Conservation (phyloP, 53 echinoderm and acorn worm species). For the Actinopyga echinites region DNA sequence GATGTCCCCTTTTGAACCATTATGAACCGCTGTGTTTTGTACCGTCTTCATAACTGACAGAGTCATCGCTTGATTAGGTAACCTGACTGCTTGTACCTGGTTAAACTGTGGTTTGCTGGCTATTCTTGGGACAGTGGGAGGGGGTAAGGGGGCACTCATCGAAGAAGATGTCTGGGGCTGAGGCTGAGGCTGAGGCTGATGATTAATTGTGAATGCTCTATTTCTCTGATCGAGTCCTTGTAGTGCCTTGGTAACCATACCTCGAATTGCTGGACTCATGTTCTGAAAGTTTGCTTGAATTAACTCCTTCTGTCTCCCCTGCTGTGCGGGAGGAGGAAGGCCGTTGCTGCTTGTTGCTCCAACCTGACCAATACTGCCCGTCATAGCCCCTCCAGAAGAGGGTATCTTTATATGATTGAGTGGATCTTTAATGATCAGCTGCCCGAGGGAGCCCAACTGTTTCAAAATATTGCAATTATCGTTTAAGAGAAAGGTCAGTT, state of each 20-base stretch:
- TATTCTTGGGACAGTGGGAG: background rate
- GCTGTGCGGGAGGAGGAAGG: background rate
- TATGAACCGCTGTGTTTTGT: too few relatives aligned
- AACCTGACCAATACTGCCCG: background rate
- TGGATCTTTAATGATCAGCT: slow-evolving; percentile 61
- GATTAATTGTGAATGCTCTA: background rate
- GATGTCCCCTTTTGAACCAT: too few relatives aligned
- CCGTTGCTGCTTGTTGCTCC: background rate
- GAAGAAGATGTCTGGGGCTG: background rate
- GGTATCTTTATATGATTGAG: slow-evolving; percentile 26
- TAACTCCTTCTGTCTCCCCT: background rate
- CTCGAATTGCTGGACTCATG: slow-evolving; percentile 21
- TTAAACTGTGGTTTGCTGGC: background rate
- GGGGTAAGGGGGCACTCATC: background rate
- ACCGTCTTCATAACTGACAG: background rate
- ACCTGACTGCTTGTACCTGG: slow-evolving; percentile 3
- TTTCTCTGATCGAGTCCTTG: slow-evolving; percentile 4
- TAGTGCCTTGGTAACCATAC: slow-evolving; percentile 20
- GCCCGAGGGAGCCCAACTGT: slow-evolving; percentile 56
- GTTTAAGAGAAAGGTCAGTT: slow-evolving; percentile 65
- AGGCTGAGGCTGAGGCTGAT: background rate
- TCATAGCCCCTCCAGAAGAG: background rate
- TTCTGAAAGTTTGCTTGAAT: slow-evolving; percentile 38
- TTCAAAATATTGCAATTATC: slow-evolving; percentile 57
- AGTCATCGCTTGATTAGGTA: slow-evolving; percentile 13